Percentiles rank a stretch among this genome's conserved stretches.
Evolutionary conservation across 2,888 invertebrate species (phyloP).

Genomic region (Phlogophora meticulosa): DNA sequence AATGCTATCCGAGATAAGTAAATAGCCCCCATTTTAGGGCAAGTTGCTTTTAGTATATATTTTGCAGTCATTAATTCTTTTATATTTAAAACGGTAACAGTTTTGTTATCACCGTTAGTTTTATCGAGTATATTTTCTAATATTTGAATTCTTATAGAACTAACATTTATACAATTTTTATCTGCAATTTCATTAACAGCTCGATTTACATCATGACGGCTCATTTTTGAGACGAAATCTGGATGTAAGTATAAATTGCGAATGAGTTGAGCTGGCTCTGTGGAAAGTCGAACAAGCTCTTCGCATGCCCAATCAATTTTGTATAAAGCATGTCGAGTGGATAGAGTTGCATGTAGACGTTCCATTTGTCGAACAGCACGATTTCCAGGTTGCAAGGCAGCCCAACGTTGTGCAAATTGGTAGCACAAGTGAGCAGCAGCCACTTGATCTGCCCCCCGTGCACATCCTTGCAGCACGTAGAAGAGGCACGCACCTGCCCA

Average conservation of each 20-base stretch:
- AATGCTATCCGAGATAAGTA: constrained; percentile 88
- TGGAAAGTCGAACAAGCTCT: constrained; percentile 83
- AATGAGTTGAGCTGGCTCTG: constrained; percentile 88
- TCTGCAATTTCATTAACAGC: constrained; percentile 89
- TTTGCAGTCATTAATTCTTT: constrained; percentile 86
- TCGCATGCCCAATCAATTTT: constrained; percentile 89
- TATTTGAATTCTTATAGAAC: constrained; percentile 87
- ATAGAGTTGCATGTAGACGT: constrained; percentile 85
- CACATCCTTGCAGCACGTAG: constrained; percentile 88
- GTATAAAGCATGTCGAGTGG: constrained; percentile 86
- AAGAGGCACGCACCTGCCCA: constrained; percentile 90
- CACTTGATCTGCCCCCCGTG: constrained; percentile 89
- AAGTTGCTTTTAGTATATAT: constrained; percentile 88
- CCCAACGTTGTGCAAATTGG: constrained; percentile 89
- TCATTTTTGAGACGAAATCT: constrained; percentile 84
- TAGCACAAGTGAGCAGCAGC: constrained; percentile 89
- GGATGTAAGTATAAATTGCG: constrained; percentile 86
- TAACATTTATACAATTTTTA: constrained; percentile 87
- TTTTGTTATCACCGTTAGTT: constrained; percentile 74
- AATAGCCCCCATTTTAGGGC: constrained; percentile 89
- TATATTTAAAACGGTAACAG: constrained; percentile 75
- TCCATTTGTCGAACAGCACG: constrained; percentile 89
- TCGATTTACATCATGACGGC: constrained; percentile 85
- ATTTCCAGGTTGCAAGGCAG: constrained; percentile 86
- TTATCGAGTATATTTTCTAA: constrained; percentile 86